These are phyloP conservation scores for Daphoenositta chrysoptera DNA, from an alignment of 2,113 vertebrate species.

Conservation along the genomic window DNA sequence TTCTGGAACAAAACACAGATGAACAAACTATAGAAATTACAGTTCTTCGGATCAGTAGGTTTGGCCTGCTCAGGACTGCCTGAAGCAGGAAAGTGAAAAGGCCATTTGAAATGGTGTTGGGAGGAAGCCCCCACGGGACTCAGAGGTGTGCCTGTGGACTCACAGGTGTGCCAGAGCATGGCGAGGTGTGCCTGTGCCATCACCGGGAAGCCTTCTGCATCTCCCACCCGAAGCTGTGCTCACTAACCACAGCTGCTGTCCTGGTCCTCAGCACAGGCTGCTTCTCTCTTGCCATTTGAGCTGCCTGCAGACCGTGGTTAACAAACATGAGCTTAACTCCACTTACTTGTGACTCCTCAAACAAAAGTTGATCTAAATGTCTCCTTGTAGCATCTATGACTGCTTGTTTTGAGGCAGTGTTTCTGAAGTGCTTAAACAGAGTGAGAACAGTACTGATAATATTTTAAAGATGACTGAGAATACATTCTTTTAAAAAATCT, in stretches of 20 bases:
- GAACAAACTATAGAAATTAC: not conserved
- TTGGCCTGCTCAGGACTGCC: not conserved
- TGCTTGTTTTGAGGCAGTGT: not conserved
- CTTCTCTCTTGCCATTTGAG: not conserved
- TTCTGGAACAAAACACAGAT: not conserved
- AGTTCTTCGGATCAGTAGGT: not conserved
- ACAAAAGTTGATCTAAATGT: not conserved
- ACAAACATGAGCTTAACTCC: not conserved
- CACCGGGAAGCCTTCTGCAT: not conserved
- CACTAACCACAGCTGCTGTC: not conserved
- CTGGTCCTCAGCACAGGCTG: not conserved
- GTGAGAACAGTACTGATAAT: not conserved
- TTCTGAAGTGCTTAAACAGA: not conserved
- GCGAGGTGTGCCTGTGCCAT: not conserved
- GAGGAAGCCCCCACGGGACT: not conserved
- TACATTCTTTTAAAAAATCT: not conserved
- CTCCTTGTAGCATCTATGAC: not conserved
- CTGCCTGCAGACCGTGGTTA: not conserved
- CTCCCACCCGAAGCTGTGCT: not conserved
- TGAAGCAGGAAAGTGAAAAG: not conserved
- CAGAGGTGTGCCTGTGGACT: not conserved
- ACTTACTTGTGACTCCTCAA: not conserved
- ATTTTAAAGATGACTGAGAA: too few species aligned
- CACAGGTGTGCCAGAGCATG: not conserved
- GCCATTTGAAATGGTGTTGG: not conserved